These are phyloP conservation scores for Phrynocephalus guinanensis DNA, from an alignment of 2,797 vertebrate species.

Conservation along the genomic window DNA sequence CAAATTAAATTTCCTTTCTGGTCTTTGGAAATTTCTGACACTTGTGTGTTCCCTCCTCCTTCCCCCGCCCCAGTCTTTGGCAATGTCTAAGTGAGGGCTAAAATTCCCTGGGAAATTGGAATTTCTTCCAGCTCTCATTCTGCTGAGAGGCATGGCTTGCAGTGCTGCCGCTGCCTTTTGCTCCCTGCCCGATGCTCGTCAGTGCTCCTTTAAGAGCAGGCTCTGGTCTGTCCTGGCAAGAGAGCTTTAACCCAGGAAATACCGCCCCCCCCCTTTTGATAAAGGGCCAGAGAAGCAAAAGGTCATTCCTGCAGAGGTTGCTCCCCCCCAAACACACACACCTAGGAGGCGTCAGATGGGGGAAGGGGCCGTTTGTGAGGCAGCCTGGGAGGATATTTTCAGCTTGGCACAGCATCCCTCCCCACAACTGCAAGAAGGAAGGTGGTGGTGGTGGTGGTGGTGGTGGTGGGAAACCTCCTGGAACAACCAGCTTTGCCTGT, in stretches of 20 bases:
- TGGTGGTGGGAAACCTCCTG: too few relatives aligned
- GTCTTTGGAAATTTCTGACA: background rate
- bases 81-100: too few relatives aligned
- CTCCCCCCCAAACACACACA: too few relatives aligned
- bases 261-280: too few relatives aligned
- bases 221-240: background rate
- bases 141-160: background rate
- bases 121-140: background rate
- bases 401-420: background rate
- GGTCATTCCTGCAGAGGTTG: too few relatives aligned
- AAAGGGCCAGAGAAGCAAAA: background rate
- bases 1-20: background rate
- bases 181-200: background rate
- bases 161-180: background rate
- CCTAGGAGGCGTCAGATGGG: too few relatives aligned
- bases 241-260: background rate
- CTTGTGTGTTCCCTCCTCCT: too few relatives aligned
- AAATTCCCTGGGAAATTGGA: too few relatives aligned
- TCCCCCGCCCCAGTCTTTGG: too few relatives aligned
- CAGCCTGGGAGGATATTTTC: background rate
- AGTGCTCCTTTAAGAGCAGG: background rate
- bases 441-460: background rate
- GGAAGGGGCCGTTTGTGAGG: background rate
- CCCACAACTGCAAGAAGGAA: background rate
- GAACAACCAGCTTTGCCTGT: too few relatives aligned